Conservation (phyloP, 2,888 invertebrate species). For the Eristalis pertinax region DNA sequence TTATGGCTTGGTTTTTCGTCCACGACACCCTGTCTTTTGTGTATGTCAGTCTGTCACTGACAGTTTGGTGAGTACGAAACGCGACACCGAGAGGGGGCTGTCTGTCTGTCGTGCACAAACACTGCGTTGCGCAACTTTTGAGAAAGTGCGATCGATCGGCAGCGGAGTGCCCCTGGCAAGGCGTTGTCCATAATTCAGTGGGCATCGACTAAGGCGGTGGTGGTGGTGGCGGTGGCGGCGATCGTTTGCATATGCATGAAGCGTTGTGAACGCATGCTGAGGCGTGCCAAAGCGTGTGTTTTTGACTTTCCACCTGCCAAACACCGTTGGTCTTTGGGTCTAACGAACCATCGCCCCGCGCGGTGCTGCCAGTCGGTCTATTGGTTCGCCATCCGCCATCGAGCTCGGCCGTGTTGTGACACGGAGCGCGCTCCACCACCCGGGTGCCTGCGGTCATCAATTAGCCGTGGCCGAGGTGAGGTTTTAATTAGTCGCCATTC, state of each 20-base stretch:
- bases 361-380: conserved; percentile 45
- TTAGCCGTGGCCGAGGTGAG: conserved; percentile 34
- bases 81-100: conserved; percentile 39
- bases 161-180: conserved; percentile 1
- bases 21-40: conserved; percentile 28
- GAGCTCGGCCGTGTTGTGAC: conserved; percentile 28
- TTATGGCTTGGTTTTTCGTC: conserved; percentile 28
- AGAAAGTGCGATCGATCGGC: conserved; percentile 26
- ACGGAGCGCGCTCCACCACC: conserved; percentile 13
- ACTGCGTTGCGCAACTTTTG: conserved; percentile 51
- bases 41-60: conserved; percentile 52
- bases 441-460: conserved; percentile 42
- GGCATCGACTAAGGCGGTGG: conserved; percentile 3
- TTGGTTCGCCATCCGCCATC: conserved; percentile 34
- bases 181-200: conserved; percentile 56
- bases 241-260: conserved; percentile 60
- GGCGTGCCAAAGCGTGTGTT: conserved; percentile 53
- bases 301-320: conserved; percentile 30
- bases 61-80: conserved; percentile 44
- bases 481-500: conserved; percentile 62
- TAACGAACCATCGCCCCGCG: conserved; percentile 35
- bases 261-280: conserved; percentile 54
- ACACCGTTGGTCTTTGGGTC: conserved; percentile 16
- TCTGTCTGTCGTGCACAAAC: conserved; percentile 35
- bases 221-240: background rate